Conservation (phyloP, 64 coral and sea anemone species). For the Stichodactyla helianthus region DNA sequence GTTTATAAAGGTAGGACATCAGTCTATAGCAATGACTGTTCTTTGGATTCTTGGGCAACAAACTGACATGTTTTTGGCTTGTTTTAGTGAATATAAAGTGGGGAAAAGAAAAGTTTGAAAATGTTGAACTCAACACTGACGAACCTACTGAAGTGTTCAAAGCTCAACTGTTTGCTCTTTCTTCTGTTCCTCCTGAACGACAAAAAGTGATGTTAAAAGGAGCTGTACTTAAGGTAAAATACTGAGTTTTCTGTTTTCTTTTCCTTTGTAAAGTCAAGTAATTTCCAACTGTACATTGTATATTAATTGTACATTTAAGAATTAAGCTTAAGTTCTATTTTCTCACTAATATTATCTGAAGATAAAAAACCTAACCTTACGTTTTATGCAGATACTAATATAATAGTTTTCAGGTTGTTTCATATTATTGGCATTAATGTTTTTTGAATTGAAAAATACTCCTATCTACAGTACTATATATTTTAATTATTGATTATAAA, state of each 20-base stretch:
- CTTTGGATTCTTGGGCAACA: not conserved
- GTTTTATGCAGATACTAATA: no score
- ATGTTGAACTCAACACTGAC: slow-evolving; percentile 86
- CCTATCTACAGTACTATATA: no score
- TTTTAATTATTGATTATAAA: no score
- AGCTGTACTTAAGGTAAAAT: slow-evolving; percentile 74
- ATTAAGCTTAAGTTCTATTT: no score
- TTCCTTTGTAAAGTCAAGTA: not conserved
- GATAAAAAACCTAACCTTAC: no score
- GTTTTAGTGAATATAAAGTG: slow-evolving; percentile 80
- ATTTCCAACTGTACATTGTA: not conserved
- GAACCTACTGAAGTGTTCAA: slow-evolving; percentile 90
- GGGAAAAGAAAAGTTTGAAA: slow-evolving; percentile 95
- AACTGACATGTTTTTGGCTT: not conserved
- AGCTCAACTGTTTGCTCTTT: slow-evolving; percentile 92
- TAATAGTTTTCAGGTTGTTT: no score
- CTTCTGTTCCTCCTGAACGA: slow-evolving; percentile 86
- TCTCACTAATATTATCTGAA: no score
- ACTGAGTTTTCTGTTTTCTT: not conserved
- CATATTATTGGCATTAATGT: no score
- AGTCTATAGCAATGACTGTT: not conserved
- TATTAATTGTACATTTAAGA: not conserved
- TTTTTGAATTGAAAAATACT: no score
- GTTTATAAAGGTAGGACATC: slow-evolving; percentile 28
- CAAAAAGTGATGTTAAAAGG: slow-evolving; percentile 99